These are phyloP conservation scores for Centroberyx gerrardi DNA, from an alignment of 2,797 vertebrate species.

Conservation along the genomic window DNA sequence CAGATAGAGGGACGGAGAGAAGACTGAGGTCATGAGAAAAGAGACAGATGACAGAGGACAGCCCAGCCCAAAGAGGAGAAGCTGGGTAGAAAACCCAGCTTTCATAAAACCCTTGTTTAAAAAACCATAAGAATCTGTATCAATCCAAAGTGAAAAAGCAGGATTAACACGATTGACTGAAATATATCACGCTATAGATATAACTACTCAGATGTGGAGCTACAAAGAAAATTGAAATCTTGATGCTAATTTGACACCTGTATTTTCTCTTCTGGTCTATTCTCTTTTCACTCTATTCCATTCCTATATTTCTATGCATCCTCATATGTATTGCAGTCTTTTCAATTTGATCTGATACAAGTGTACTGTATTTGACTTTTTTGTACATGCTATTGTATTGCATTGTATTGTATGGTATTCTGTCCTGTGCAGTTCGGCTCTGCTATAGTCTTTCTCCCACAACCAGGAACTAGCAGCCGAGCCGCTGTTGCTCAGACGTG, in stretches of 20 bases:
- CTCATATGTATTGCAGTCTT: too few species aligned
- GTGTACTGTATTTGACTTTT: too few species aligned
- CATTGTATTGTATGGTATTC: neutral
- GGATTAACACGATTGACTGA: neutral
- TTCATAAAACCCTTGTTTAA: conserved; percentile 38
- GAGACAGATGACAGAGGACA: conserved; percentile 79
- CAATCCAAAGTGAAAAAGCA: conserved; percentile 17
- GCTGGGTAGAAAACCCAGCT: conserved; percentile 21
- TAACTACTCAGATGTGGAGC: neutral
- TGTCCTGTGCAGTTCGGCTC: neutral
- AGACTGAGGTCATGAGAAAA: conserved; percentile 74
- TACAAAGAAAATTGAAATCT: conserved; percentile 23
- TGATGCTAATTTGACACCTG: conserved; percentile 9
- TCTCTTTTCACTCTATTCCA: too few species aligned
- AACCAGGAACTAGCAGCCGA: conserved; percentile 28
- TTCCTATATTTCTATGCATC: too few species aligned
- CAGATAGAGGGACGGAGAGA: conserved; percentile 68
- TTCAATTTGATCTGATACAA: too few species aligned
- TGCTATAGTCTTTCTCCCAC: neutral
- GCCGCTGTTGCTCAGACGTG: conserved; percentile 21
- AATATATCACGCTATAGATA: too few species aligned
- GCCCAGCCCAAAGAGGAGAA: conserved; percentile 47
- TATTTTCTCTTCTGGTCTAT: conserved; percentile 1
- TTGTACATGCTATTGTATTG: too few species aligned
- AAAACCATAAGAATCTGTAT: conserved; percentile 10